Conservation (phyloP, 1,140 invertebrate genomes). For the Megalopta genalis region DNA sequence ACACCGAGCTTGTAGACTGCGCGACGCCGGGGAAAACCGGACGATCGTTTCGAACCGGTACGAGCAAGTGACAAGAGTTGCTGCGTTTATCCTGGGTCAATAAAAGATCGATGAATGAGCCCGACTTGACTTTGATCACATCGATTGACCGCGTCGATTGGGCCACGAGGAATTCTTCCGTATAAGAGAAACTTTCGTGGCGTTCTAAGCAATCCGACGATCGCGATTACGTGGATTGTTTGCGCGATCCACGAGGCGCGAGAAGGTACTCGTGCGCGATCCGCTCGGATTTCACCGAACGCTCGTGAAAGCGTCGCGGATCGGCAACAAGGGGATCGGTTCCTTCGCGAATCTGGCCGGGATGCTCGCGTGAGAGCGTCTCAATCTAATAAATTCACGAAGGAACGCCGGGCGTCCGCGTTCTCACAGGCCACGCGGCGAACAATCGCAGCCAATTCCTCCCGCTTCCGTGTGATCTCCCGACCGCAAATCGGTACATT, state of each 20-base stretch:
- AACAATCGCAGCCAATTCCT: conserved; percentile 51
- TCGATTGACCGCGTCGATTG: neutral
- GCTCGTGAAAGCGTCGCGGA: conserved; percentile 32
- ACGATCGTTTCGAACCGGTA: neutral
- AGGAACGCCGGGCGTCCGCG: conserved; percentile 52
- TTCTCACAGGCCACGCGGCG: conserved; percentile 54
- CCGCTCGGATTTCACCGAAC: conserved; percentile 12
- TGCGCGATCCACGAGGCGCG: too few species aligned
- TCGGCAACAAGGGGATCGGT: conserved; percentile 10
- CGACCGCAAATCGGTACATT: conserved; percentile 57
- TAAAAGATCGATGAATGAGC: neutral
- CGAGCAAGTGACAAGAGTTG: neutral
- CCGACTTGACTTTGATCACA: neutral
- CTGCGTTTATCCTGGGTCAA: neutral
- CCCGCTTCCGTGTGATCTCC: conserved; percentile 58
- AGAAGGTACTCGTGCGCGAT: neutral
- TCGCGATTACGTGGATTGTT: too few species aligned
- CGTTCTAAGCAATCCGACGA: too few species aligned
- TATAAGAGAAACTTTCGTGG: too few species aligned
- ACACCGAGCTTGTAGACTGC: conserved; percentile 9
- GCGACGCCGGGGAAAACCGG: neutral
- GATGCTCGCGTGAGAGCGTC: conserved; percentile 60
- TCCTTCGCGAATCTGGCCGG: neutral
- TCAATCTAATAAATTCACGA: conserved; percentile 65
- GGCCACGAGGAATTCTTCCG: neutral